These are phyloP conservation scores for Gadus macrocephalus DNA, from an alignment of 2,113 vertebrate species.

Conservation along the genomic window DNA sequence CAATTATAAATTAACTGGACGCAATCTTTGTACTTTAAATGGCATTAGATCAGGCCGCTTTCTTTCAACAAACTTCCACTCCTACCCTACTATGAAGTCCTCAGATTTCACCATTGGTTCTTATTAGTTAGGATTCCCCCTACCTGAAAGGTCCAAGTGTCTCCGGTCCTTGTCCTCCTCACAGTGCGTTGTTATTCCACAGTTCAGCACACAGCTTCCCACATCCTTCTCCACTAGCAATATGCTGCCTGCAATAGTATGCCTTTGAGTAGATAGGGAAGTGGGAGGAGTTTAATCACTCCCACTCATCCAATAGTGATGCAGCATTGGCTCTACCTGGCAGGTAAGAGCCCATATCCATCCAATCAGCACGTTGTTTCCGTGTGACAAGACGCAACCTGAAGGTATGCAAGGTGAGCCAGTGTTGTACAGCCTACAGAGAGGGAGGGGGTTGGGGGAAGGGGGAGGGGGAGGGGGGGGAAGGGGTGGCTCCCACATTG, in stretches of 20 bases:
- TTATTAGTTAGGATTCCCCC: not conserved
- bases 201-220: conserved; percentile 1
- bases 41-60: not conserved
- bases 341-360: conserved; percentile 20
- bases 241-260: conserved; percentile 16
- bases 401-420: conserved; percentile 17
- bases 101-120: not conserved
- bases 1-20: too few relatives aligned
- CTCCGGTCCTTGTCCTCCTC: not conserved
- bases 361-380: conserved; percentile 24
- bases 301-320: conserved; percentile 36
- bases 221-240: conserved; percentile 11
- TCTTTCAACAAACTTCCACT: not conserved
- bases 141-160: conserved; percentile 31
- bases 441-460: not conserved
- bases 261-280: conserved; percentile 34
- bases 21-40: not conserved
- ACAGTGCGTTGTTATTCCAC: not conserved
- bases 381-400: not conserved
- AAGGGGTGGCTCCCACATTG: conserved; percentile 17
- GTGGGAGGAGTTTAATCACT: conserved; percentile 29
- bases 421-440: conserved; percentile 1
- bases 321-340: conserved; percentile 50
- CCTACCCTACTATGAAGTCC: not conserved
- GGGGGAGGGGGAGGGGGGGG: not conserved